Base-by-base conservation (phyloP, 2,888 invertebrate genomes). In the Aleiodes testaceus region DNA sequence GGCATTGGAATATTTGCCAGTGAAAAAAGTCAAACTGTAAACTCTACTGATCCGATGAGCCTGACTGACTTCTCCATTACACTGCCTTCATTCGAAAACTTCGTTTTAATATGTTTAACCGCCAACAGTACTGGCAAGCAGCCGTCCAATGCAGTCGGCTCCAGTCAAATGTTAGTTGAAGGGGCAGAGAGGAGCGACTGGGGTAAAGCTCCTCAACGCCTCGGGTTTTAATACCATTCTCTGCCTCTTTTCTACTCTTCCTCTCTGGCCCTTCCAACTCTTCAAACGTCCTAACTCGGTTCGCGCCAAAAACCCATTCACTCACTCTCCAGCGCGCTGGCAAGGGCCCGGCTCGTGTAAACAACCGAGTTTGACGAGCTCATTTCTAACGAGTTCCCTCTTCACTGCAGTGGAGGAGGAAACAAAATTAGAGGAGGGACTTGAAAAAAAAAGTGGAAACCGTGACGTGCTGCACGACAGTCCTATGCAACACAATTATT, bases 21-120 rank as follows among this genome's bases (percentile, higher is more conserved):
- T 53, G 53, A 26, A 14, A 30, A 26, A 26, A 53, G 53, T 12
- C 11, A 3, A 52, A 6, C 18, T 30, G 52, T 45, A 65, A 26
- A 26, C 16, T 16, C 49, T 14, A 26, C 12, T 78, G 75, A 63
- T 9, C 26, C 45, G 45, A 78, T 64, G 75, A 75, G 79, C 78
- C 82, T 80, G 81, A 84, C 81, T 83, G 82, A 83, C 82, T 84
- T 80, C 80, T 82, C 81, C 80, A 83, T 84, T 84, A 84, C 76
- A 72, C 66, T 67, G 74, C 71, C 55, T 74, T 74, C 77, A 75
- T 75, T 75, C 77, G 75, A 22, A 78, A 82, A 82, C 79, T 82
- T 82, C 67, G 74, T 81, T 78, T 83, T 82, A 82, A 83, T 81
- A 78, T 79, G 77, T 76, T 77, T 70, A 68, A 72, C 74, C 69